Evolutionary conservation across 2,113 vertebrate genomes (phyloP).

Genomic region (Talpa occidentalis): DNA sequence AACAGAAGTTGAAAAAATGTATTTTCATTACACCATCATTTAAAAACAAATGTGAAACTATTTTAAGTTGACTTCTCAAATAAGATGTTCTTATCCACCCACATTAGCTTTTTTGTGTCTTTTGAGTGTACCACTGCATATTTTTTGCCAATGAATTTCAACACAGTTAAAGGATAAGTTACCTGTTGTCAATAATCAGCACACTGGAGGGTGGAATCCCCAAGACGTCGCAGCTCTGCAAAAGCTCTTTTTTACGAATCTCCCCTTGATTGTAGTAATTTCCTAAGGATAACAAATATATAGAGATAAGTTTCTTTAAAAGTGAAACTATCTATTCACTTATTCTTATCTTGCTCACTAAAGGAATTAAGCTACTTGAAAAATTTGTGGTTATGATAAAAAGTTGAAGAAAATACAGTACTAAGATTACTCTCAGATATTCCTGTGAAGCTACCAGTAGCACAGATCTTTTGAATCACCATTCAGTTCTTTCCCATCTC

Average conservation of each 20-base stretch:
- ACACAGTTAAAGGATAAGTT: slow-evolving; percentile 76
- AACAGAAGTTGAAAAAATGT: slow-evolving; percentile 41
- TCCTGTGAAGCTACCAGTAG: background rate
- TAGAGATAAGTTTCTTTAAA: slow-evolving; percentile 27
- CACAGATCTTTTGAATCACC: background rate
- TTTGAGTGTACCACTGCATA: background rate
- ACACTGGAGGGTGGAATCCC: slow-evolving; percentile 91
- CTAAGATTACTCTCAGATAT: background rate
- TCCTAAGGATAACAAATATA: slow-evolving; percentile 88
- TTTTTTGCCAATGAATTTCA: background rate
- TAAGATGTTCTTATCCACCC: background rate
- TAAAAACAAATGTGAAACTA: slow-evolving; percentile 53
- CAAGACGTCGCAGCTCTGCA: slow-evolving; percentile 92
- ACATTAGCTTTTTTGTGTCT: slow-evolving; percentile 1
- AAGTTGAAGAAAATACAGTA: slow-evolving; percentile 1
- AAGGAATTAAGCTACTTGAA: background rate
- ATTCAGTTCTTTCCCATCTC: background rate
- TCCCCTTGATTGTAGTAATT: slow-evolving; percentile 96
- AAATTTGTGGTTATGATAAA: slow-evolving; percentile 27
- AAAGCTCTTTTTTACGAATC: slow-evolving; percentile 93
- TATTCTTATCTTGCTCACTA: background rate
- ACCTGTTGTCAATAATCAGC: slow-evolving; percentile 93
- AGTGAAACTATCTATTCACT: background rate
- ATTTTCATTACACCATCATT: slow-evolving; percentile 17
- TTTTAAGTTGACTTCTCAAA: slow-evolving; percentile 33